Evolutionary conservation across 2,113 vertebrate genomes (phyloP).

Genomic region (Madoqua kirkii): DNA sequence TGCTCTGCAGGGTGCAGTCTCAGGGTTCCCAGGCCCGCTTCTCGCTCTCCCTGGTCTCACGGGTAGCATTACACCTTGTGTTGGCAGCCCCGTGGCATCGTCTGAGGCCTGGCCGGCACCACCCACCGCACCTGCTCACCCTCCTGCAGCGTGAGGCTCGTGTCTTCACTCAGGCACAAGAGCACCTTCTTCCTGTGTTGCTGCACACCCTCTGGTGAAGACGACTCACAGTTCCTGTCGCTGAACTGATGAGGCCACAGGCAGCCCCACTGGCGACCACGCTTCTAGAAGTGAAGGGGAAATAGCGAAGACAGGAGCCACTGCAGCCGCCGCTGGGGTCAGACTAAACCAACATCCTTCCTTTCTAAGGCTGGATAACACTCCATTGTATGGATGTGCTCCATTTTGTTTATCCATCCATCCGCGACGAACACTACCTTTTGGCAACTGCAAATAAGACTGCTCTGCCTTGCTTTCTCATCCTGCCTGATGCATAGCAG

Average conservation of each 20-base stretch:
- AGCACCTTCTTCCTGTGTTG: constrained; percentile 85
- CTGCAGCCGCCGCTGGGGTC: constrained; percentile 44
- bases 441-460: neutral
- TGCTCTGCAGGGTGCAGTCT: constrained; percentile 88
- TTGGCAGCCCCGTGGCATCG: constrained; percentile 89
- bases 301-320: neutral
- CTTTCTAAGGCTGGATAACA: neutral
- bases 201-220: constrained; percentile 81
- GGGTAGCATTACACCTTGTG: constrained; percentile 86
- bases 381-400: rapidly evolving
- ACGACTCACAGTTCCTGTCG: constrained; percentile 90
- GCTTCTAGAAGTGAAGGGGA: constrained; percentile 50
- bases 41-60: constrained; percentile 92
- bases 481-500: neutral
- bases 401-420: neutral
- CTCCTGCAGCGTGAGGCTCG: constrained; percentile 86
- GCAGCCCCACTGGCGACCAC: constrained; percentile 89
- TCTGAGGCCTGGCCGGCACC: constrained; percentile 81
- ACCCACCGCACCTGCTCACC: constrained; percentile 86
- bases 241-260: constrained; percentile 88
- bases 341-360: constrained; percentile 32
- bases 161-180: constrained; percentile 87
- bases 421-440: neutral
- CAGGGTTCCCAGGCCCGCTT: constrained; percentile 92
- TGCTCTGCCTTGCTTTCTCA: neutral